phyloP scores from a whole-genome alignment of 2,888 invertebrate genomes.

The Monoplex corrugatus region DNA sequence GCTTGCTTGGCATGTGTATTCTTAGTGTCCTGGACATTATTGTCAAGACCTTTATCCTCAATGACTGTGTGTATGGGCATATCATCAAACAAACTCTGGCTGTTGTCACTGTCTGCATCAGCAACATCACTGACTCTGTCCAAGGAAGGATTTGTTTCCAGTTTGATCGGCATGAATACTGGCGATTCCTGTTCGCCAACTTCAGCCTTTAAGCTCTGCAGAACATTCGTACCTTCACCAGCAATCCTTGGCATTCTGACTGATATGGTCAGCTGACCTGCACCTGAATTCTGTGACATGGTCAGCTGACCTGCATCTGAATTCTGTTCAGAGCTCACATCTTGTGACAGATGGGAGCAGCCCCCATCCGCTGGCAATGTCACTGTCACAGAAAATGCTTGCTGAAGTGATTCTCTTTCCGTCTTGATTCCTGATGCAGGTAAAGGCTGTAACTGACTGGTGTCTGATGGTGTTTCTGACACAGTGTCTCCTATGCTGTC shows the following conservation, averaged over 20 bases:
- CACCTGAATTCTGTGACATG: neutral
- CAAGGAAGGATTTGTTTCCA: neutral
- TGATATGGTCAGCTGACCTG: neutral
- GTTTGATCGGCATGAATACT: neutral
- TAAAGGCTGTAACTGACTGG: neutral
- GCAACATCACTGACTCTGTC: neutral
- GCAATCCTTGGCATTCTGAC: neutral
- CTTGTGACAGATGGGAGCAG: neutral
- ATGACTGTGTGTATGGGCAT: neutral
- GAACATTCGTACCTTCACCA: neutral
- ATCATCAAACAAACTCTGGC: constrained; percentile 35
- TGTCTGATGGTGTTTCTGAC: neutral
- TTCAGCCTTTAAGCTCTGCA: neutral
- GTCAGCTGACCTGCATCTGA: neutral
- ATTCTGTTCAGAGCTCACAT: neutral
- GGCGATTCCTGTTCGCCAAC: neutral
- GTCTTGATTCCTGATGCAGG: neutral
- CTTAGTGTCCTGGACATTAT: neutral
- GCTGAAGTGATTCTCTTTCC: neutral
- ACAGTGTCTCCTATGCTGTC: neutral
- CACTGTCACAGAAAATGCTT: neutral
- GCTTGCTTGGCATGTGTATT: too few species aligned
- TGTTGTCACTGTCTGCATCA: constrained; percentile 15
- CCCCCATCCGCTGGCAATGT: neutral
- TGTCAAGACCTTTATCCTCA: too few species aligned